phyloP scores from a whole-genome alignment of 2,113 vertebrate species.

The Melanerpes formicivorus region DNA sequence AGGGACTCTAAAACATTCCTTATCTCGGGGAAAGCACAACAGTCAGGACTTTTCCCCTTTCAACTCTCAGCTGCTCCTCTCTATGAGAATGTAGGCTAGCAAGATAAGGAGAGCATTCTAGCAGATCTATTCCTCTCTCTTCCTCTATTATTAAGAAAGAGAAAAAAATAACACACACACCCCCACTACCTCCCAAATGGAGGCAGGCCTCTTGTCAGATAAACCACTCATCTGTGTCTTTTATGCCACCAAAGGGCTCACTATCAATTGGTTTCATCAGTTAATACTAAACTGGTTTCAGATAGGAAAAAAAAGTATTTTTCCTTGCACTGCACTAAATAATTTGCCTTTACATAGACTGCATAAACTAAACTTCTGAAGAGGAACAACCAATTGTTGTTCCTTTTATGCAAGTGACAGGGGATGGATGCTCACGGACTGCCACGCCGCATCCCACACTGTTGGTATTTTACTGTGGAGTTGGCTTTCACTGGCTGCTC shows the following conservation, averaged over 20 bases:
- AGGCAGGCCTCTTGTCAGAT: constrained; percentile 38
- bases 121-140: constrained; percentile 30
- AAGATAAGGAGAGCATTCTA: constrained; percentile 44
- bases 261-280: constrained; percentile 55
- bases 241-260: neutral
- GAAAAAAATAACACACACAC: constrained; percentile 8
- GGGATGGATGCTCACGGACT: neutral
- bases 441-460: neutral
- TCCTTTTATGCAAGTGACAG: neutral
- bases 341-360: constrained; percentile 10
- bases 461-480: neutral
- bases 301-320: constrained; percentile 24
- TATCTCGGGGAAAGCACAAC: constrained; percentile 56
- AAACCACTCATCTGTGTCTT: constrained; percentile 7
- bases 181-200: constrained; percentile 34
- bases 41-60: constrained; percentile 58
- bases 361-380: constrained; percentile 21
- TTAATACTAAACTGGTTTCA: constrained; percentile 52
- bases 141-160: constrained; percentile 26
- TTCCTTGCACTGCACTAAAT: constrained; percentile 18
- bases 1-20: constrained; percentile 49
- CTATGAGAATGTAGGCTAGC: constrained; percentile 17
- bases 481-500: neutral
- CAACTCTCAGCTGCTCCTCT: constrained; percentile 27
- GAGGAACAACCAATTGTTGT: constrained; percentile 35